Evolutionary conservation across 2,888 invertebrate genomes (phyloP), one percentile per base, ranked within the genome.

Genomic region (Aricia artaxerxes): DNA sequence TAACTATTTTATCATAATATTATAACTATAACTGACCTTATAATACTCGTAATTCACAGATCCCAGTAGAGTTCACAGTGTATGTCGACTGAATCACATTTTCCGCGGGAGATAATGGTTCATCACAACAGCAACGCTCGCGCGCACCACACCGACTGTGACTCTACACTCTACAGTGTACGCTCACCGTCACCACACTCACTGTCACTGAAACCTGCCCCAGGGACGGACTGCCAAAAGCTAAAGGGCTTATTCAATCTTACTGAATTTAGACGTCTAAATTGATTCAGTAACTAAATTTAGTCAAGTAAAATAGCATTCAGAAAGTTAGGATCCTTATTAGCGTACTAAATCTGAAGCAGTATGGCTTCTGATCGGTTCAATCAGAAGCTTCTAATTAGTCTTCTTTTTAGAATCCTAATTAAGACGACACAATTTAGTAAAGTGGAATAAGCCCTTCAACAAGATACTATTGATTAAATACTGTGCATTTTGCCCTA

Each of bases 51-150:
- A 64, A 38, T 4, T 64, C 38, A 78, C 60, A 49, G 44, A 69
- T 73, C 73, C 60, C 49, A 69, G 57, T 60, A 40, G 38, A 60
- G 49, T 73, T 60, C 57, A 73, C 57, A 73, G 13, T 16, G 61
- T 60, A 88, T 79, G 77, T 78, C 79, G 92, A 92, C 89, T 90
- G 92, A 92, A 92, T 92, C 92, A 93, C 93, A 93, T 93, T 93
- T 93, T 93, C 90, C 88, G 84, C 87, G 84, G 84, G 87, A 87
- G 87, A 92, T 93, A 92, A 93, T 93, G 92, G 92, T 91, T 91
- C 93, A 91, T 91, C 89, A 84, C 87, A 78, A 83, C 83, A 82
- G 61, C 40, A 31, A 31, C n/a, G 40, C 44, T 6, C 73, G 73
- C 24, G 40, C 44, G 61, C 79, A 61, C 61, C 69, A 6, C 38